Evolutionary conservation across 2,888 invertebrate genomes (phyloP).

Genomic region (Hypselothyrea guttata): DNA sequence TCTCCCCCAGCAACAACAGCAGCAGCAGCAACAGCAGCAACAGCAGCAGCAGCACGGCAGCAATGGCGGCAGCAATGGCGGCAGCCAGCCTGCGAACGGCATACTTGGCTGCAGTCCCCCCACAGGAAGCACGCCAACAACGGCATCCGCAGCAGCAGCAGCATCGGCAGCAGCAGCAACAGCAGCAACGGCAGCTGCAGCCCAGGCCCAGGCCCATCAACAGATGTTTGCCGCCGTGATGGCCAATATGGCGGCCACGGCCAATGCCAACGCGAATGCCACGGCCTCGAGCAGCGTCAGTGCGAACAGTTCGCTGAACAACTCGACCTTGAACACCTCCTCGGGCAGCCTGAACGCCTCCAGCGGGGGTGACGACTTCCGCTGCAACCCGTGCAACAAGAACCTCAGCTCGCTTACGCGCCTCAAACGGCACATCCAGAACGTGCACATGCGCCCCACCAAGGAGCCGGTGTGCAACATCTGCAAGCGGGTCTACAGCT

Average conservation of each 20-base stretch:
- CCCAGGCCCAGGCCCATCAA: too few relatives aligned
- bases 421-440: constrained; percentile 95
- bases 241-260: constrained; percentile 78
- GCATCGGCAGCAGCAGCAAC: constrained; percentile 48
- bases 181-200: constrained; percentile 49
- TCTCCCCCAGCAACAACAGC: constrained; percentile 31
- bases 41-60: constrained; percentile 28
- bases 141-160: constrained; percentile 55
- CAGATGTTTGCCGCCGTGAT: constrained; percentile 79
- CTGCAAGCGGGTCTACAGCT: constrained; percentile 95
- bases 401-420: constrained; percentile 93
- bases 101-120: constrained; percentile 59
- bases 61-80: constrained; percentile 35
- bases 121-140: constrained; percentile 45
- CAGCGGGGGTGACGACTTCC: constrained; percentile 89
- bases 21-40: constrained; percentile 23
- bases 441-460: constrained; percentile 94
- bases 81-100: constrained; percentile 57
- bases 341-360: constrained; percentile 68
- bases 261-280: constrained; percentile 37
- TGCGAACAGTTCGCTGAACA: constrained; percentile 64
- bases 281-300: constrained; percentile 78
- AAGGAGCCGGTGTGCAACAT: constrained; percentile 95
- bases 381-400: constrained; percentile 96
- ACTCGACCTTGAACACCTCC: constrained; percentile 58